Evolutionary conservation across 2,888 invertebrate genomes (phyloP), one percentile per base, ranked within the genome.

Genomic region (Harpalus rubripes): DNA sequence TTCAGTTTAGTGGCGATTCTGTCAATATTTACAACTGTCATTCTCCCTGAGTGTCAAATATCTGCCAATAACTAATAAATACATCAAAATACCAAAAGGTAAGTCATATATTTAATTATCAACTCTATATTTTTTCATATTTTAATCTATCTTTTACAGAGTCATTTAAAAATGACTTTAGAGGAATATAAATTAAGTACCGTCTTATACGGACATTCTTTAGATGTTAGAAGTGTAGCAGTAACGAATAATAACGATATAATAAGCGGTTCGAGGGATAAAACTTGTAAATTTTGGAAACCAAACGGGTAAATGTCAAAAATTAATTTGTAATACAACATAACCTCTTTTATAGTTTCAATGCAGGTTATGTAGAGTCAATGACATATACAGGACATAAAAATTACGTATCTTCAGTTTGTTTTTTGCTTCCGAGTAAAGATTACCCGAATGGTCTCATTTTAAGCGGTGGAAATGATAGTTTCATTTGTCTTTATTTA

Each of bases 391-490:
- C 93, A 88, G 97, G 97, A 32, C 98, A 98, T 89, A 94, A 93
- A 81, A 97, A 97, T 90, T 98, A 97, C 90, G 96, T 98, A 0
- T 95, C 96, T 0, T 94, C 95, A 87, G 95, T 98, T 0, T 95
- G 95, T 89, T 95, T 95, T 89, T 89, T 97, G 87, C 95, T 95
- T 68, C 95, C 96, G 0, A 94, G 94, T 86, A 92, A 93, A 86
- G 92, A 93, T 18, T 94, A 94, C 89, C 96, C 96, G 0, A 94
- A 95, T 85, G 97, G 97, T 1, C 92, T 97, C 85, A 95, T 98
- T 81, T 92, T 97, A 81, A 97, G 98, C 4, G 98, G 98, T 16
- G 96, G 98, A 88, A 96, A 98, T 91, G 98, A 98, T 90, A 94
- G 95, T 86, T 94, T 94, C 10, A 96, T 99, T 88, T 93, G 96